phyloP scores from a whole-genome alignment of 2,888 invertebrate species.

The Ophion ellenae region DNA sequence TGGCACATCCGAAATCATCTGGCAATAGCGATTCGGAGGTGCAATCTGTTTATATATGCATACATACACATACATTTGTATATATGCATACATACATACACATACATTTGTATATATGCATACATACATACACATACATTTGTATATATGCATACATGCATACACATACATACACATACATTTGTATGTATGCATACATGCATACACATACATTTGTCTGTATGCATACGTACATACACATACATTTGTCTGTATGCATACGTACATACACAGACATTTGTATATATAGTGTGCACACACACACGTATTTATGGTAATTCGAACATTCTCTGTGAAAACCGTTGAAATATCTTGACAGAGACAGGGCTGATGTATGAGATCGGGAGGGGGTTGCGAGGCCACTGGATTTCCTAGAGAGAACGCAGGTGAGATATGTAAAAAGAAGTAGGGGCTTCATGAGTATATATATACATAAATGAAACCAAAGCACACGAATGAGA shows the following conservation, averaged over 20 bases:
- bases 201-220: too few relatives aligned
- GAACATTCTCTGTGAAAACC: conserved; percentile 27
- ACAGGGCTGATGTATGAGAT: conserved; percentile 42
- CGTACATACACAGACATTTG: too few relatives aligned
- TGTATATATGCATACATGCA: too few relatives aligned
- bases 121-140: too few relatives aligned
- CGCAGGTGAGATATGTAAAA: conserved; percentile 23
- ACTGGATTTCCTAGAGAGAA: conserved; percentile 29
- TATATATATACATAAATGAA: conserved; percentile 6
- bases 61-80: not conserved
- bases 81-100: too few relatives aligned
- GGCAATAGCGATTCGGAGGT: conserved; percentile 16
- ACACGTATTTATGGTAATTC: conserved; percentile 34
- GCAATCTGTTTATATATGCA: not conserved
- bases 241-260: too few relatives aligned
- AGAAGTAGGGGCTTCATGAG: not conserved
- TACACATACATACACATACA: too few relatives aligned
- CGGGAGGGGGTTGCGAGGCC: conserved; percentile 6
- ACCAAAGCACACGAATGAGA: not conserved
- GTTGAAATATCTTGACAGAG: conserved; percentile 48
- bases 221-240: too few relatives aligned
- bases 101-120: too few relatives aligned
- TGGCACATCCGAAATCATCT: conserved; percentile 11
- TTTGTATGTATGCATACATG: too few relatives aligned
- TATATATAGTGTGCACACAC: too few relatives aligned